Base-by-base conservation (phyloP, 2,888 invertebrate species). In the Ophion ellenae region DNA sequence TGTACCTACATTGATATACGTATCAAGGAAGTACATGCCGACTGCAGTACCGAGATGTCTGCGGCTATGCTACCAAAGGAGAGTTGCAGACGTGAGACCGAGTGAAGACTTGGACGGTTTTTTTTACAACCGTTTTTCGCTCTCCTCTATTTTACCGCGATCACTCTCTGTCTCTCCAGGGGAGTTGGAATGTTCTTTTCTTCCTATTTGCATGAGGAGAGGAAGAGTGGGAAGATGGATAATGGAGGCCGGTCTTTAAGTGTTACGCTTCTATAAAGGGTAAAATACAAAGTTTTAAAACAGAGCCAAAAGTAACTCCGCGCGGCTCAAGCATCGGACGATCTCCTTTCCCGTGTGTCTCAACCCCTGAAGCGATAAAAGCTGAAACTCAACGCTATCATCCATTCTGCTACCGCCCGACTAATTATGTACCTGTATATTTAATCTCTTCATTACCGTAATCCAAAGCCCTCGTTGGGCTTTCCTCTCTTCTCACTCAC, bases 391-490 rank as follows among this genome's bases (percentile, higher is more conserved):
- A 45, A 64, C 63, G 11, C 36, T 59, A 57, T 63, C 78, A 70
- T 57, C 69, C 77, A 53, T 83, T 83, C 36, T 53, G 53, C 53
- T 61, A 67, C 69, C 78, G 59, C 66, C 82, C 75, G 84, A 81
- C 86, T 86, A 86, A 87, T 86, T 83, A 87, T 87, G 84, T 86
- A 86, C 86, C 87, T 84, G 85, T 84, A 86, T 87, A 88, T 90
- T 88, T 89, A 88, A 90, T 89, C 87, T 88, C 87, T 90, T 89
- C 87, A 89, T 90, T 89, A 89, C 80, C 85, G 87, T 87, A 89
- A 88, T 88, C 87, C 85, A 79, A 82, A 85, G 84, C 75, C 82
- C 79, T 79, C 73, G 84, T 81, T 83, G 75, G 36, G 66, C 69
- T 69, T 66, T 63, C 76, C 80, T 63, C 28, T 70, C 69, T 66